These are phyloP conservation scores for Dromas ardeola DNA, from an alignment of 2,113 vertebrate species.

Conservation along the genomic window DNA sequence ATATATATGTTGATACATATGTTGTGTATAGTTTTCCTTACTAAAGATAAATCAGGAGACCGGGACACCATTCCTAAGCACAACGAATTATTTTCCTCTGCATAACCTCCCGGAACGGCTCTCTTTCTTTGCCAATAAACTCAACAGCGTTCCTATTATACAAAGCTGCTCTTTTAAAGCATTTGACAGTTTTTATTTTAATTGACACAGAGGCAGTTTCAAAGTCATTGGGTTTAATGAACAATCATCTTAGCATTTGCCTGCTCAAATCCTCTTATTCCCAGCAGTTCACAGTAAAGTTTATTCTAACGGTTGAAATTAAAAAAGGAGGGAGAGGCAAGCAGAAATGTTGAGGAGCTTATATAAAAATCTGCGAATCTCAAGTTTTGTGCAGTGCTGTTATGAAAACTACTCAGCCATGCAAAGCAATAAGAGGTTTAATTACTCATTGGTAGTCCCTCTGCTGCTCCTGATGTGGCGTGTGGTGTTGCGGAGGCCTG, in stretches of 20 bases:
- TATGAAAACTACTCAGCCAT: conserved; percentile 54
- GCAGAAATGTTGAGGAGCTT: conserved; percentile 48
- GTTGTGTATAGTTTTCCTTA: not conserved
- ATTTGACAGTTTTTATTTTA: conserved; percentile 69
- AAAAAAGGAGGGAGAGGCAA: conserved; percentile 60
- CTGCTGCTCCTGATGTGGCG: conserved; percentile 23
- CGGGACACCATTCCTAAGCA: not conserved
- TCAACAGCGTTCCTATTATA: conserved; percentile 48
- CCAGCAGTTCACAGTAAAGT: conserved; percentile 51
- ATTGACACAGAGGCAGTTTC: conserved; percentile 58
- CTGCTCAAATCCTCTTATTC: conserved; percentile 40
- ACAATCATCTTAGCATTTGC: conserved; percentile 61
- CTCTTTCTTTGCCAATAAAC: conserved; percentile 36
- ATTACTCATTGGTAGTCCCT: conserved; percentile 25
- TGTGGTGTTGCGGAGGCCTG: conserved; percentile 49
- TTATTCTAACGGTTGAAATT: conserved; percentile 53
- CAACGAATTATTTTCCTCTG: not conserved
- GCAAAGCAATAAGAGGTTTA: conserved; percentile 45
- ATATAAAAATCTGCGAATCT: conserved; percentile 45
- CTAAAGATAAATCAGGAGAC: not conserved
- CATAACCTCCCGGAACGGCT: not conserved
- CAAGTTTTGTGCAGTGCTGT: conserved; percentile 26
- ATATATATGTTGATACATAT: not conserved
- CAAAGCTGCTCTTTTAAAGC: conserved; percentile 40
- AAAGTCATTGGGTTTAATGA: conserved; percentile 58